Evolutionary conservation across 2,797 vertebrate genomes (phyloP).

Genomic region (Acanthurus tractus): DNA sequence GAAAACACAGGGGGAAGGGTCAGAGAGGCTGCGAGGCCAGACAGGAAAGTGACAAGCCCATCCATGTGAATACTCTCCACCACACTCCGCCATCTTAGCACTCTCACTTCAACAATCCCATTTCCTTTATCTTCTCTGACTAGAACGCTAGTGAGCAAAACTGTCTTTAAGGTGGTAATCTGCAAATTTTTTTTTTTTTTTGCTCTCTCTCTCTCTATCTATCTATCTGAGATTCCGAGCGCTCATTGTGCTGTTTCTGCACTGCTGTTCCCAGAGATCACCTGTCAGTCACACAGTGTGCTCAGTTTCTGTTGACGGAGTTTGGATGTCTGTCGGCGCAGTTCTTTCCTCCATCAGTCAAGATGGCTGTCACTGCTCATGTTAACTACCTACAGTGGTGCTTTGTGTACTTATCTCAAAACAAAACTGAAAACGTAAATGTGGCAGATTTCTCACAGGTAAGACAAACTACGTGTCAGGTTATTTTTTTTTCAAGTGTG

Average conservation of each 20-base stretch:
- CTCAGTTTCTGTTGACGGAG: constrained; percentile 41
- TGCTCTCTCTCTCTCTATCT: neutral
- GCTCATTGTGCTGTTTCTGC: constrained; percentile 53
- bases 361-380: constrained; percentile 37
- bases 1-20: constrained; percentile 7
- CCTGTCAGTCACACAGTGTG: constrained; percentile 52
- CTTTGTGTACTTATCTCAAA: constrained; percentile 3
- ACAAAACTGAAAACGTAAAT: constrained; percentile 30
- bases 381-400: constrained; percentile 28
- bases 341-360: constrained; percentile 38
- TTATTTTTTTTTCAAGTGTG: no score
- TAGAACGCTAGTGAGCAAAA: neutral
- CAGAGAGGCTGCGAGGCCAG: constrained; percentile 41
- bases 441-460: neutral
- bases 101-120: constrained; percentile 46
- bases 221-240: constrained; percentile 35
- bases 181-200: constrained; percentile 1
- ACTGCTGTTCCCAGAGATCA: constrained; percentile 36
- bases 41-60: constrained; percentile 63
- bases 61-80: constrained; percentile 43
- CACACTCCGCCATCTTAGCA: constrained; percentile 34
- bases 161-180: constrained; percentile 57
- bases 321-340: constrained; percentile 40
- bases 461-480: constrained; percentile 9
- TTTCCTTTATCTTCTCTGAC: constrained; percentile 49